Percentiles rank a stretch among this genome's conserved stretches.
Evolutionary conservation across 2,888 invertebrate species (phyloP).

Genomic region (Caenorhabditis drosophilae): DNA sequence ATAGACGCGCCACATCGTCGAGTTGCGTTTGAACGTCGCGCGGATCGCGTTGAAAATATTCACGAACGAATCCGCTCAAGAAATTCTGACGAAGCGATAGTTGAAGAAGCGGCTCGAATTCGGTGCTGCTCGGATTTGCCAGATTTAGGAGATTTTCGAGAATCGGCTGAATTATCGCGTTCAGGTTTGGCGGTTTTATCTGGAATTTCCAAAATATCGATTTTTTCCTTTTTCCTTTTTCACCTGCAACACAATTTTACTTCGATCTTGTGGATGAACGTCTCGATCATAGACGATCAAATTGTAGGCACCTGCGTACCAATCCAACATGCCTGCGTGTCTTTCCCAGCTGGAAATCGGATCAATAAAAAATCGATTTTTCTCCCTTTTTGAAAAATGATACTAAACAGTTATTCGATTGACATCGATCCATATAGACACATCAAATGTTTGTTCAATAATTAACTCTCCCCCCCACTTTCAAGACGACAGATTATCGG

Average conservation of each 20-base stretch:
- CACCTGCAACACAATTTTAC: slow-evolving; percentile 45
- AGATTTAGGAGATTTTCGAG: slow-evolving; percentile 26
- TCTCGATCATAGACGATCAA: slow-evolving; percentile 47
- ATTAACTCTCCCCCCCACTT: slow-evolving; percentile 19
- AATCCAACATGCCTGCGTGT: slow-evolving; percentile 53
- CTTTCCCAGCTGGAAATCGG: slow-evolving; percentile 50
- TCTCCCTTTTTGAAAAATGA: not conserved
- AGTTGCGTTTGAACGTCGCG: slow-evolving; percentile 37
- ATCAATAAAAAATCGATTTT: not conserved
- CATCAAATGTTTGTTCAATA: slow-evolving; percentile 25
- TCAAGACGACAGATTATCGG: slow-evolving; percentile 29
- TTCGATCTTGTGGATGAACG: slow-evolving; percentile 45
- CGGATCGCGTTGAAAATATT: slow-evolving; percentile 41
- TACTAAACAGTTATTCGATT: not conserved
- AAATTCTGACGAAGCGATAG: slow-evolving; percentile 46
- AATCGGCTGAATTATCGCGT: slow-evolving; percentile 23
- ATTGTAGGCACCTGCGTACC: slow-evolving; percentile 45
- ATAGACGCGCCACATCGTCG: slow-evolving; percentile 42
- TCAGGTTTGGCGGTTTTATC: slow-evolving; percentile 43
- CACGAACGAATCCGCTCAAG: slow-evolving; percentile 29
- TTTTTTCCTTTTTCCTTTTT: not conserved
- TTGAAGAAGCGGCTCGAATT: slow-evolving; percentile 45
- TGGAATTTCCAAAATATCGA: slow-evolving; percentile 8
- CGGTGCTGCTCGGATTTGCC: slow-evolving; percentile 33
- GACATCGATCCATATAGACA: not conserved